Percentiles rank a stretch among this genome's conserved stretches.
Conservation (phyloP, 2,113 vertebrate genomes). For the Bombycilla garrulus region DNA sequence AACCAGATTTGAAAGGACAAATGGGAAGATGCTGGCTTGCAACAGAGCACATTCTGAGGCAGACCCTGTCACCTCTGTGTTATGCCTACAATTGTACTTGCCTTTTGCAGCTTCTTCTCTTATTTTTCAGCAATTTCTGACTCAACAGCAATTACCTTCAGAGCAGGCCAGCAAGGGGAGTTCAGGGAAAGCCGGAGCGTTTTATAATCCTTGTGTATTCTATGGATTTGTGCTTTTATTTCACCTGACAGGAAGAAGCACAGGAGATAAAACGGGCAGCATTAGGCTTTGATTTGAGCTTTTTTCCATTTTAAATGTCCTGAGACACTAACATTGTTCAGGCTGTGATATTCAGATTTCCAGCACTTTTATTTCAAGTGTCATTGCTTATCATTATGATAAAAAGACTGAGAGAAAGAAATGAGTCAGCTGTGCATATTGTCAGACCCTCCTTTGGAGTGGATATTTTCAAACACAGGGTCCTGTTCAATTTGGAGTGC, state of each 20-base stretch:
- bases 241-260: not conserved
- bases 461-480: not conserved
- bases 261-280: not conserved
- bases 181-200: not conserved
- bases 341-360: not conserved
- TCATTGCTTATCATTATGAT: not conserved
- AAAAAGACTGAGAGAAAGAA: not conserved
- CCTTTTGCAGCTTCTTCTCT: not conserved
- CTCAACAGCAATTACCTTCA: not conserved
- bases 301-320: not conserved
- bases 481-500: slow-evolving; percentile 3
- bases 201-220: not conserved
- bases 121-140: not conserved
- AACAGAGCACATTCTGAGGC: not conserved
- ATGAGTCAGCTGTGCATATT: not conserved
- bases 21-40: not conserved
- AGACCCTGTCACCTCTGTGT: not conserved
- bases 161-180: not conserved
- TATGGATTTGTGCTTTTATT: not conserved
- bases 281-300: not conserved
- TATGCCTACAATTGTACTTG: not conserved
- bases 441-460: not conserved
- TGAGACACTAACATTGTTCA: not conserved
- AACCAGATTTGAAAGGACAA: not conserved
- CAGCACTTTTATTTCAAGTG: slow-evolving; percentile 1